Base-by-base conservation (phyloP, 2,888 invertebrate genomes). In the Melinaea marsaeus region DNA sequence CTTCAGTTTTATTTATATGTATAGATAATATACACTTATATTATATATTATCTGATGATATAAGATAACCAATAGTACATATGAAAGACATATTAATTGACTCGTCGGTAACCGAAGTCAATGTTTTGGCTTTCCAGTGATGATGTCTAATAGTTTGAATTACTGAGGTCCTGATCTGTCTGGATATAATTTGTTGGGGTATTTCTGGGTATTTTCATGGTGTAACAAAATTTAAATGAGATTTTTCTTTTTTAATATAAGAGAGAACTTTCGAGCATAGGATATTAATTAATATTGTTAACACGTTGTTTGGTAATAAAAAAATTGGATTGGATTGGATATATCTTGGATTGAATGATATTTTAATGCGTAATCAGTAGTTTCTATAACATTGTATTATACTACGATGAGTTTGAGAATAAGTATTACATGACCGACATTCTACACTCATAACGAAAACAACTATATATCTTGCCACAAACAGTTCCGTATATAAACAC, bases 391-490 rank as follows among this genome's bases (percentile, higher is more conserved):
- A 80, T 76, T 78, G 82, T 85, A 34, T 37, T 57, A 46, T 67
- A 62, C 61, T 81, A 80, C 80, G 81, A 79, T 83, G 82, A 83
- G 77, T 84, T 85, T 32, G 32, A 5, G 9, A 80, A 82, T 84
- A 85, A 88, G 85, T 86, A 84, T 77, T 87, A 86, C 84, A 86
- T 86, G 86, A 85, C 78, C 76, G 87, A 78, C 78, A 88, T 80
- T 74, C 80, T 86, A 88, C 86, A 84, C 88, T 86, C 81, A 81
- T 78, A 79, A 76, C 72, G 73, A 73, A 55, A n/a, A 75, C 73
- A 74, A 72, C 65, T 73, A 70, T 69, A 66, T 68, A 67, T 69
- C 61, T 67, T 51, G 62, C 62, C 74, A 75, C 75, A 78, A 75
- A 73, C 74, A 74, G 72, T 72, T 71, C 71, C 65, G 74, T 70